Percentiles rank a stretch among this genome's conserved stretches.
These are phyloP conservation scores for Heliconius hewitsoni DNA, from an alignment of 1,140 invertebrate species.

Conservation along the genomic window DNA sequence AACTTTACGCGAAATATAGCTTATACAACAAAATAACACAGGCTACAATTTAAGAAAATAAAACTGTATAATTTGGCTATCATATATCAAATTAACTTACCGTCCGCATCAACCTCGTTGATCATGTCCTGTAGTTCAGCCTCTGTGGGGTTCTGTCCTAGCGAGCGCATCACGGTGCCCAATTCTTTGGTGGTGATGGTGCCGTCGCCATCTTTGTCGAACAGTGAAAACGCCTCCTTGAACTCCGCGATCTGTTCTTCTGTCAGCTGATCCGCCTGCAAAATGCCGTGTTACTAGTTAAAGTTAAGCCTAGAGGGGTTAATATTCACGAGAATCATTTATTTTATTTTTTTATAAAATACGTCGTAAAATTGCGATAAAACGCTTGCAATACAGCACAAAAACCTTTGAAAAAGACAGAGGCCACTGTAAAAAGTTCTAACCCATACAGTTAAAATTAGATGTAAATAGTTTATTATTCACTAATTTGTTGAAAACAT, in stretches of 20 bases:
- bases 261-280: slow-evolving; percentile 97
- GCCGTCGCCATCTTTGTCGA: slow-evolving; percentile 99
- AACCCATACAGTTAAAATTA: too few relatives aligned
- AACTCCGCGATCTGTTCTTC: slow-evolving; percentile 99
- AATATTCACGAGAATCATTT: neutral
- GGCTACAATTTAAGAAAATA: too few relatives aligned
- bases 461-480: too few relatives aligned
- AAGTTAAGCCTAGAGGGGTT: neutral
- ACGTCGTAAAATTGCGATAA: neutral
- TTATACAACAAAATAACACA: too few relatives aligned
- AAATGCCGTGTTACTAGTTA: slow-evolving; percentile 37
- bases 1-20: too few relatives aligned
- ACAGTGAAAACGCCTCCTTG: slow-evolving; percentile 99
- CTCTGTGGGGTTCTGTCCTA: slow-evolving; percentile 99
- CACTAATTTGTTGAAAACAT: too few relatives aligned
- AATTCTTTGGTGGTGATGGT: slow-evolving; percentile 99
- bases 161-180: slow-evolving; percentile 98
- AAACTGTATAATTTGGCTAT: too few relatives aligned
- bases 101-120: slow-evolving; percentile 99
- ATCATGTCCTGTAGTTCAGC: slow-evolving; percentile 99
- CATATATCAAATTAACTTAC: slow-evolving; percentile 82
- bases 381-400: neutral
- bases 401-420: too few relatives aligned
- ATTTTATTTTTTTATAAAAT: neutral
- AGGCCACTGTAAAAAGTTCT: too few relatives aligned